Evolutionary conservation across 2,888 invertebrate species (phyloP).

Genomic region (Drosophila mayaguana): DNA sequence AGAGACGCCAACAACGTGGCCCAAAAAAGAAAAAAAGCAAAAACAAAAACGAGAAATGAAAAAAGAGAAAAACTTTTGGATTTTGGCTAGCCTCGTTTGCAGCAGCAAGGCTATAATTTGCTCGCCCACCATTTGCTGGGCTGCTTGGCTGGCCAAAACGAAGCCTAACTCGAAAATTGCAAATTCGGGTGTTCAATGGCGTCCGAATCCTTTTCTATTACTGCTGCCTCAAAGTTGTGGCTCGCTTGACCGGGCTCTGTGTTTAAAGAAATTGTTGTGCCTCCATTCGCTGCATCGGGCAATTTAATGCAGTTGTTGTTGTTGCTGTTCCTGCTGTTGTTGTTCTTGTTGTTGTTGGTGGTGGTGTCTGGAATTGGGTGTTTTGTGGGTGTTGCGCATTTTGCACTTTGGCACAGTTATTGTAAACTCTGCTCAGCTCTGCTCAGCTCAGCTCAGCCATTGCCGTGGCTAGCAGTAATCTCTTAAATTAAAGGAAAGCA

Average conservation of each 20-base stretch:
- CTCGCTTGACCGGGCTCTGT: slow-evolving; percentile 53
- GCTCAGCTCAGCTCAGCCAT: neutral
- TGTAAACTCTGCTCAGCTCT: slow-evolving; percentile 9
- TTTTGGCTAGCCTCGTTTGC: slow-evolving; percentile 12
- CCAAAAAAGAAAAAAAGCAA: neutral
- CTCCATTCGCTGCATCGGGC: slow-evolving; percentile 54
- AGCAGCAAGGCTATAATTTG: slow-evolving; percentile 62
- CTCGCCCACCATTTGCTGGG: slow-evolving; percentile 65
- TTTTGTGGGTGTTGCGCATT: slow-evolving; percentile 56
- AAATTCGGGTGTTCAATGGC: slow-evolving; percentile 77
- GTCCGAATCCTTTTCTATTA: slow-evolving; percentile 73
- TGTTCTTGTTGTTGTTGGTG: slow-evolving; percentile 16
- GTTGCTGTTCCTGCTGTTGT: slow-evolving; percentile 12
- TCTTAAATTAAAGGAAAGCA: slow-evolving; percentile 23
- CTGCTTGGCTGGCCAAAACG: slow-evolving; percentile 44
- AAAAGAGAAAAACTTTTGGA: neutral
- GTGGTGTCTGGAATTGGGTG: slow-evolving; percentile 43
- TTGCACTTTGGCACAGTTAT: slow-evolving; percentile 75
- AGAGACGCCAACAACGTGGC: slow-evolving; percentile 42
- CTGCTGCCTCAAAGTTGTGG: slow-evolving; percentile 36
- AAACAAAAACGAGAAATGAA: neutral
- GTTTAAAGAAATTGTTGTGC: slow-evolving; percentile 76
- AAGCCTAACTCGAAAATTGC: slow-evolving; percentile 78
- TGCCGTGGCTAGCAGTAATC: slow-evolving; percentile 27
- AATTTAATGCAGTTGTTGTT: slow-evolving; percentile 55